Base-by-base conservation (phyloP, 2,797 vertebrate species). In the Sebastes elongatus region DNA sequence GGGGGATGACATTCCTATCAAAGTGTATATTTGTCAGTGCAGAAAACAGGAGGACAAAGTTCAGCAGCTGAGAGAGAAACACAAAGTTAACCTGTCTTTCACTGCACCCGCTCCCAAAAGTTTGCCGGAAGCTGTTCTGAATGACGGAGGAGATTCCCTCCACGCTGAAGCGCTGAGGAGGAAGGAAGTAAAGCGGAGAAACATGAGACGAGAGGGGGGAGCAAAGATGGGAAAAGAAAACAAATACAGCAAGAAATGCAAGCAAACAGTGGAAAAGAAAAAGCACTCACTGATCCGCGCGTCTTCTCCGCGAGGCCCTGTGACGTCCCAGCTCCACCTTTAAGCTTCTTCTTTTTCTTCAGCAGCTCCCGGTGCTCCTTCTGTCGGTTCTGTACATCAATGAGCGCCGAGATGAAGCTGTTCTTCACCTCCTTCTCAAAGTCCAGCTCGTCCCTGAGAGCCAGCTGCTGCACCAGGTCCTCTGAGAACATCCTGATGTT, bases 341-440 rank as follows among this genome's bases (percentile, higher is more conserved):
- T 98, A 10, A 96, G 88, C 86, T 96, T 98, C 93, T 96, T 99
- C 89, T 97, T 99, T 95, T 97, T 99, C 94, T 95, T 99, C 78
- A 97, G 88, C 1, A 92, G 95, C 92, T 99, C 98, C 68, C 96
- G 96, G 83, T 98, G 97, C 73, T 98, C 97, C 86, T 99, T 97
- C 95, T 99, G 98, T 13, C 97, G 96, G 93, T 99, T 99, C 53
- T 99, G 98, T 3, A 99, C 97, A 60, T 99, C 97, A 0, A 99
- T 99, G 84, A 99, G 97, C n/a, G 97, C 94, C 2, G 98, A 98
- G 93, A 99, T 99, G 89, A 99, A 99, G 90, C 97, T 97, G 95
- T 99, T 99, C 93, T 99, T 99, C 93, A 99, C 99, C 91, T 99
- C 99, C 83, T 99, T 99, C 89, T 99, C 98, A 83, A 99, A 99